Base-by-base conservation (phyloP, 2,797 vertebrate species). In the Chaetophractus vellerosus region DNA sequence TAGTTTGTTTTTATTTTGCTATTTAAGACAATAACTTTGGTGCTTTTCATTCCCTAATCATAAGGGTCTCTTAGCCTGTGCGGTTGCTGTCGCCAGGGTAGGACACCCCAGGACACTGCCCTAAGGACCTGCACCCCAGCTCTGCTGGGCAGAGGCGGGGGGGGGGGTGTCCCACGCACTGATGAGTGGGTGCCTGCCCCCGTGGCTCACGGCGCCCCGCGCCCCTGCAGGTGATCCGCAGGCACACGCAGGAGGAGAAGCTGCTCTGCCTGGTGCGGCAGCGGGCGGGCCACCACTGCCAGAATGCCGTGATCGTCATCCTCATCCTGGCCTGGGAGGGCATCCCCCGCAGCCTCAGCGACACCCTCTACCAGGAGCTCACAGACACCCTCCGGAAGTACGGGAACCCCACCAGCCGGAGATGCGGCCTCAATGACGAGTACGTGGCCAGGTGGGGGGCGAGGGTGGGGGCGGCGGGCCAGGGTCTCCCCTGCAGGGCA, bases 311-410 rank as follows among this genome's bases (percentile, higher is more conserved):
- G 97, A 99, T 99, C 92, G 98, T 99, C 98, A 99, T 99, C 96
- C 98, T 99, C 96, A 99, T 99, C 97, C 97, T 99, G 98, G 99
- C 99, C 84, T 99, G 99, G 99, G 99, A 99, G 97, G 99, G 99
- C 36, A 99, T 99, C 88, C 99, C 99, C 0, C 98, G 97, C 81
- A 96, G 97, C 31, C 96, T 99, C 36, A 99, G 99, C 0, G 99
- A 99, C 98, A 99, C 98, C 57, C 98, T 99, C 23, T 99, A 99
- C 98, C 97, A 97, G n/a, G 99, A 99, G 93, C 98, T 99, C 97
- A 99, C 99, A 0, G 99, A 99, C 90, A 99, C 99, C 38, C 98
- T 99, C 98, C 99, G 99, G 93, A 99, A 99, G 98, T 99, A 98
- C 0, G 99, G 99, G 97, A 99, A 99, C 98, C 98, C 99, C 96